Percentiles rank a stretch among this genome's conserved stretches.
Conservation (phyloP, 2,113 vertebrate species). For the Lophura nycthemera region DNA sequence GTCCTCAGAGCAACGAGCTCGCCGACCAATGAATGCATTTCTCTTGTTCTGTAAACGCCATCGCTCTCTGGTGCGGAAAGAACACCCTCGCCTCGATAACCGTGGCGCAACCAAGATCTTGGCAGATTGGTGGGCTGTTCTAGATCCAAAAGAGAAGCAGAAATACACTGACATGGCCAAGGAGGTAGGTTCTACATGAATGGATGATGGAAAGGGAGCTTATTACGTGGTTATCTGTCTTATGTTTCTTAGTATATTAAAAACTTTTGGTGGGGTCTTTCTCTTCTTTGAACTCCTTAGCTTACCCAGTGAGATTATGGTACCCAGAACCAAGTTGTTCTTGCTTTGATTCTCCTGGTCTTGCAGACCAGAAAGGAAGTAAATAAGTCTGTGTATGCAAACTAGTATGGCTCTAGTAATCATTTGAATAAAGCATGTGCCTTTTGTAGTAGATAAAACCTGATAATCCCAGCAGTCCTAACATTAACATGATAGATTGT, state of each 20-base stretch:
- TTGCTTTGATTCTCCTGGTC: background rate
- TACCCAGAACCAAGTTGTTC: background rate
- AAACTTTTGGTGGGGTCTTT: background rate
- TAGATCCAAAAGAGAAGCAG: conserved; percentile 97
- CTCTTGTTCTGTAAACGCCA: conserved; percentile 98
- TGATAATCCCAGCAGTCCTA: background rate
- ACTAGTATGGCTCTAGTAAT: background rate
- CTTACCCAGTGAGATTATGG: background rate
- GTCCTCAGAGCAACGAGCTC: conserved; percentile 90
- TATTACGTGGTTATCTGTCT: background rate
- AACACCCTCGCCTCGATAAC: conserved; percentile 97
- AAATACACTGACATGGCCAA: conserved; percentile 99
- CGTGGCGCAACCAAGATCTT: conserved; percentile 98
- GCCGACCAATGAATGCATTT: conserved; percentile 98
- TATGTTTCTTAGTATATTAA: background rate
- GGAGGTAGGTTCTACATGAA: conserved; percentile 84
- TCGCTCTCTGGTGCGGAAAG: conserved; percentile 94
- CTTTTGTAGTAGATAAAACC: background rate
- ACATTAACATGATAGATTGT: background rate
- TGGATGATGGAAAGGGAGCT: background rate
- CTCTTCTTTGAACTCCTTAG: background rate
- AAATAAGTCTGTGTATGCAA: background rate
- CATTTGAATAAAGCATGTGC: background rate
- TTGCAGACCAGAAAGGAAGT: background rate
- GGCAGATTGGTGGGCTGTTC: conserved; percentile 98